Evolutionary conservation across 2,888 invertebrate species (phyloP), one percentile per base, ranked within the genome.

Genomic region (Oscheius sp.): DNA sequence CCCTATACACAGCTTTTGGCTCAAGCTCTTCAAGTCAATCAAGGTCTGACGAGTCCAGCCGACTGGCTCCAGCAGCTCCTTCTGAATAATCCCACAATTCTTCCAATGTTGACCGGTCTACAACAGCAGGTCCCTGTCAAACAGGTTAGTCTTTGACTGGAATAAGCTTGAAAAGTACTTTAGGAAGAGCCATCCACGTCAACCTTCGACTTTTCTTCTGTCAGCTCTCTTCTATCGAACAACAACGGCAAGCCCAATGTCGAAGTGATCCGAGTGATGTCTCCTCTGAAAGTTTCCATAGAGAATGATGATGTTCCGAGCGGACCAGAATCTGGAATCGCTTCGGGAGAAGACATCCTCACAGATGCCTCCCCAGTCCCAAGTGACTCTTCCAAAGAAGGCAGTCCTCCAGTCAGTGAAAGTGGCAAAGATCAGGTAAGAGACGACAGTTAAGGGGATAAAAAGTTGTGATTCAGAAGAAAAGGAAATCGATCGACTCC

Each of bases 321-420:
- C 32, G 81, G 79, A 2, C 76, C 78, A 35, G 81, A 81, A 55
- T 81, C 81, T 1, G 81, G 79, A 72, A 77, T 78, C 32, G 70
- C 74, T 11, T 79, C 79, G 37, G 78, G 71, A 11, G 76, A 70
- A 29, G 75, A 76, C n/a, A 70, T 53, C 2, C 57, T 29, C 11
- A 57, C 72, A 32, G 75, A 75, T 35, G 13, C 60, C 21, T 76
- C 76, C 2, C 76, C 76, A 11, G 55, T 62, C n/a, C 76, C 76
- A 4, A 66, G 63, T 33, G 72, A 75, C 42, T 66, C 73, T 32
- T 76, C 76, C 21, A 76, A 76, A 42, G 76, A 76, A 68, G 55
- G 73, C n/a, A 73, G 66, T 66, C 76, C 76, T 32, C 73, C 76
- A 13, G 29, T 53, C 60, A 1, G 72, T 68, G 53, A 48, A 7